These are phyloP conservation scores for Tokudaia muenninki DNA, from an alignment of 2,797 vertebrate genomes.

Conservation along the genomic window DNA sequence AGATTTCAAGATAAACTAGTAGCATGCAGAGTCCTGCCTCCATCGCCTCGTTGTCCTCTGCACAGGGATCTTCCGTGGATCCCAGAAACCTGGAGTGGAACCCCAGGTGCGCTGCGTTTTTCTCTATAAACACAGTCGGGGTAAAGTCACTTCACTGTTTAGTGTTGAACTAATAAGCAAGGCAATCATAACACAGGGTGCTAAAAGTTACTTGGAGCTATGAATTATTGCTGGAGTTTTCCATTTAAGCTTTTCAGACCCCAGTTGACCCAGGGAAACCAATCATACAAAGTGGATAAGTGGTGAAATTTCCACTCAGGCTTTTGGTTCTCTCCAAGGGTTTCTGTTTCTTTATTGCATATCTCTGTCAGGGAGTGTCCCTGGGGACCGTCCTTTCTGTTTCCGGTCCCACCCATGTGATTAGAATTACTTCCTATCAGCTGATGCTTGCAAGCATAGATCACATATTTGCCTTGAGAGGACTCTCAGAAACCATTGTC, in stretches of 20 bases:
- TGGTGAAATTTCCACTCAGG: background rate
- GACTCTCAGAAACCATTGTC: background rate
- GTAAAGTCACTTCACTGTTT: background rate
- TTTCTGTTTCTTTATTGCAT: background rate
- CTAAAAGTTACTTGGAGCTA: background rate
- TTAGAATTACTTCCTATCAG: background rate
- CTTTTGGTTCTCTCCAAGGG: background rate
- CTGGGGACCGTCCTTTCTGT: background rate
- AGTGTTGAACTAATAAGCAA: background rate
- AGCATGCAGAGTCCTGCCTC: background rate
- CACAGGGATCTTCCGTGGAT: too few species aligned
- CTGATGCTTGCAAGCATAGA: too few species aligned
- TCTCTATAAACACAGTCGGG: background rate
- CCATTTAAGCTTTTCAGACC: background rate
- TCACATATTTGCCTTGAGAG: background rate
- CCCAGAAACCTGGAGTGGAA: background rate
- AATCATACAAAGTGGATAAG: background rate
- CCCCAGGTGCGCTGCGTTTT: too few species aligned
- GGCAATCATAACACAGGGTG: background rate
- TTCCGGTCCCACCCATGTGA: rapidly evolving
- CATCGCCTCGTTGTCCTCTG: background rate
- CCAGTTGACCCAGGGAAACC: background rate
- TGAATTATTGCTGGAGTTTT: background rate
- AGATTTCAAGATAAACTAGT: background rate
- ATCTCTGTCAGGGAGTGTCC: background rate